Evolutionary conservation across 2,113 vertebrate species (phyloP).

Genomic region (Podarcis raffonei): DNA sequence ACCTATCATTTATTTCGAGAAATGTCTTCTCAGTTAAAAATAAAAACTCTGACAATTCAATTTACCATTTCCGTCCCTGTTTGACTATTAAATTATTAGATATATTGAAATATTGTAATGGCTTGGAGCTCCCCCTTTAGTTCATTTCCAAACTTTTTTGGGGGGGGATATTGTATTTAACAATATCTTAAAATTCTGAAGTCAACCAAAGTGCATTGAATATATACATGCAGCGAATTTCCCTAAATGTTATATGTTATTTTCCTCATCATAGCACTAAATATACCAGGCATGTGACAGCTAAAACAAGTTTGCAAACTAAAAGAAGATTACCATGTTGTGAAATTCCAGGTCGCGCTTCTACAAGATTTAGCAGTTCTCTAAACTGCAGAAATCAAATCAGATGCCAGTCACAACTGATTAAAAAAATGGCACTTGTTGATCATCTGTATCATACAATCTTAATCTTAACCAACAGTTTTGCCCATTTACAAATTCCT

Average conservation of each 20-base stretch:
- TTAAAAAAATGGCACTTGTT: background rate
- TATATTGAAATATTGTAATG: constrained; percentile 1
- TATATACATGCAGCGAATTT: background rate
- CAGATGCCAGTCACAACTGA: background rate
- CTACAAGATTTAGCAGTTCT: constrained; percentile 19
- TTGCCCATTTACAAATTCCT: background rate
- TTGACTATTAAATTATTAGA: background rate
- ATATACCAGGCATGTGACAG: too few relatives aligned
- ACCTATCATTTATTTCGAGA: background rate
- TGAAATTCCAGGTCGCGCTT: constrained; percentile 40
- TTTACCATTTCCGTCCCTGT: background rate
- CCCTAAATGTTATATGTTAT: rapidly evolving
- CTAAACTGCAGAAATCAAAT: constrained; percentile 27
- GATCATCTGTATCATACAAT: background rate
- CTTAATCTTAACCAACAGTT: background rate
- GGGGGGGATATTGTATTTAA: background rate
- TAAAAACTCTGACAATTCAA: background rate
- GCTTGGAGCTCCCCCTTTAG: constrained; percentile 68
- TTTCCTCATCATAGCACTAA: background rate
- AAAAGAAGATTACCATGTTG: constrained; percentile 22
- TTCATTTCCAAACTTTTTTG: constrained; percentile 1
- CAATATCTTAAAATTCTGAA: rapidly evolving
- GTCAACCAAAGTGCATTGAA: rapidly evolving
- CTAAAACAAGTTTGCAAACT: too few relatives aligned
- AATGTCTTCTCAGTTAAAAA: background rate